These are phyloP conservation scores for Acropternis orthonyx DNA, from an alignment of 2,797 vertebrate genomes.

Conservation along the genomic window DNA sequence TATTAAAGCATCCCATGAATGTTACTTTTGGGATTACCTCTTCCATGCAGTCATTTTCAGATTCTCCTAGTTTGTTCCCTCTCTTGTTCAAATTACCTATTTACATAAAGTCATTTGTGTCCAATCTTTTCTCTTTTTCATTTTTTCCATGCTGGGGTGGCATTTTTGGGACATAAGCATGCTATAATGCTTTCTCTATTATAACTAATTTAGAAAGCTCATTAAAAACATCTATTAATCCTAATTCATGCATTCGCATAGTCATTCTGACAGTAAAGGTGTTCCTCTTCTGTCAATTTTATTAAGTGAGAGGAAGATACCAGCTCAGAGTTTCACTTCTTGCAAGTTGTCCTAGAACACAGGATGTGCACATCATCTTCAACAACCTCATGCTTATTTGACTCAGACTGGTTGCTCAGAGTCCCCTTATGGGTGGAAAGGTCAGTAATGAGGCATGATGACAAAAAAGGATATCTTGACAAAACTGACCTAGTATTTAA, in stretches of 20 bases:
- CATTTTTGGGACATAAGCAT: neutral
- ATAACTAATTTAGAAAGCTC: constrained; percentile 2
- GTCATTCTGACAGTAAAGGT: constrained; percentile 41
- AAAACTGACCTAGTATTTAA: neutral
- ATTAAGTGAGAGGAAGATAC: constrained; percentile 12
- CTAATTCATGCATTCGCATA: constrained; percentile 43
- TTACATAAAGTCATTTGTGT: neutral
- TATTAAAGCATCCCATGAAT: neutral
- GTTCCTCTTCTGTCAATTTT: constrained; percentile 21
- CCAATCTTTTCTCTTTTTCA: neutral
- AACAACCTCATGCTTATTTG: neutral
- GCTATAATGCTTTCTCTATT: neutral
- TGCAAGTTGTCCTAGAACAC: neutral
- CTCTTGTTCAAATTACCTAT: neutral
- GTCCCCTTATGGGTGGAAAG: neutral
- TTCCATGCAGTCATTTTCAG: constrained; percentile 32
- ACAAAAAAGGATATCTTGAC: neutral
- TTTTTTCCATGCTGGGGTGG: neutral
- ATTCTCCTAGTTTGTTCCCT: constrained; percentile 44
- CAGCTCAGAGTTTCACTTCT: neutral
- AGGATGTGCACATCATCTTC: neutral
- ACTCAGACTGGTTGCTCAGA: neutral
- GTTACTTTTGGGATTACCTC: neutral
- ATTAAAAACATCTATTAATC: constrained; percentile 31
- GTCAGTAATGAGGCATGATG: neutral